phyloP scores from a whole-genome alignment of 1,140 invertebrate species.

The Papilio dardanus region DNA sequence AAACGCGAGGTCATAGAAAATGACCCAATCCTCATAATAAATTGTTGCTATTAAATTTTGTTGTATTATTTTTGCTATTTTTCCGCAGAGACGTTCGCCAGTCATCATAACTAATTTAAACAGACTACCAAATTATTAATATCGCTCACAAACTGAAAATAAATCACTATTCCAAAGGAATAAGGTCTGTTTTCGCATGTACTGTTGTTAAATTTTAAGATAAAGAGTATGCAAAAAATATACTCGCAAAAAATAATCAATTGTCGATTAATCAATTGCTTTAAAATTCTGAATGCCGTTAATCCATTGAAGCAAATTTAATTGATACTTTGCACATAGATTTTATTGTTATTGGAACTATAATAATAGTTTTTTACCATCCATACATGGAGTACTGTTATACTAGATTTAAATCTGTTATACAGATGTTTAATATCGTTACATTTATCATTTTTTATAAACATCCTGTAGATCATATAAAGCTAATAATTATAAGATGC shows the following conservation, averaged over 20 bases:
- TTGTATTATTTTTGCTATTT: conserved; percentile 28
- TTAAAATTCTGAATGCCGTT: conserved; percentile 27
- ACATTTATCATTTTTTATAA: too few species aligned
- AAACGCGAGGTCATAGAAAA: conserved; percentile 25
- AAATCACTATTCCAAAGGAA: neutral
- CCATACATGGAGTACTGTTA: neutral
- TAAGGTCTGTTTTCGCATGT: neutral
- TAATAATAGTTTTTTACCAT: neutral
- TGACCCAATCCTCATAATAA: conserved; percentile 28
- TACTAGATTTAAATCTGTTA: neutral
- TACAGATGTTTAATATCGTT: too few species aligned
- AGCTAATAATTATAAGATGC: too few species aligned
- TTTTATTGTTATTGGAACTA: conserved; percentile 23
- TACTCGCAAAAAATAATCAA: conserved; percentile 23
- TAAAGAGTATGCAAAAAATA: conserved; percentile 21
- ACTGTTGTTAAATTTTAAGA: neutral
- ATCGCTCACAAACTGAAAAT: neutral
- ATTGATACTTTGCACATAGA: neutral
- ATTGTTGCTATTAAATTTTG: conserved; percentile 14
- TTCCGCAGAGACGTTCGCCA: conserved; percentile 32
- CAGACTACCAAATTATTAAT: conserved; percentile 6
- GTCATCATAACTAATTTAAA: conserved; percentile 39
- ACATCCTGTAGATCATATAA: too few species aligned
- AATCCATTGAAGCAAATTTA: conserved; percentile 32
- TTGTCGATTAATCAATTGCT: conserved; percentile 36